Conservation (phyloP, 2,888 invertebrate genomes). For the Ctenicera cuprea region DNA sequence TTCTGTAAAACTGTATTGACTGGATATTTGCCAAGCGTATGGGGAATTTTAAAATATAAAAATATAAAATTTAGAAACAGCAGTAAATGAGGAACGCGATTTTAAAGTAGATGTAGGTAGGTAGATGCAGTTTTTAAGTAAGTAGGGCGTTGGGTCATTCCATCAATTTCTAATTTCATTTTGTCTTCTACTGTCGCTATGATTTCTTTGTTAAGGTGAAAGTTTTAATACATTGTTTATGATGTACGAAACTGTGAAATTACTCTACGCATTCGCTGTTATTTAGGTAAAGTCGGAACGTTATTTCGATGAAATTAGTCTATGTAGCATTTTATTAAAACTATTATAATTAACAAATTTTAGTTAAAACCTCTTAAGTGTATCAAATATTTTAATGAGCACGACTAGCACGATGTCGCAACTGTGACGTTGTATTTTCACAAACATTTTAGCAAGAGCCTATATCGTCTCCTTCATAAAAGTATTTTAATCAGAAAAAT, state of each 20-base stretch:
- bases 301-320: background rate
- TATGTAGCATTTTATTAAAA: too few relatives aligned
- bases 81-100: background rate
- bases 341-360: too few relatives aligned
- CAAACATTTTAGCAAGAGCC: too few relatives aligned
- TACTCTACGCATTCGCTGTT: constrained; percentile 43
- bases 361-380: too few relatives aligned
- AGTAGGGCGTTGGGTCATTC: constrained; percentile 51
- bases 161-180: constrained; percentile 54
- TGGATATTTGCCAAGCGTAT: too few relatives aligned
- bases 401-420: too few relatives aligned
- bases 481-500: too few relatives aligned
- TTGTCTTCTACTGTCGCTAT: constrained; percentile 46
- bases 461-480: too few relatives aligned
- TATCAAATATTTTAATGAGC: too few relatives aligned
- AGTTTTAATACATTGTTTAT: constrained; percentile 52
- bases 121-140: constrained; percentile 33
- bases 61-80: constrained; percentile 1
- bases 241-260: constrained; percentile 45
- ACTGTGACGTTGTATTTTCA: too few relatives aligned
- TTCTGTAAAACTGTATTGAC: too few relatives aligned
- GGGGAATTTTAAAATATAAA: too few relatives aligned
- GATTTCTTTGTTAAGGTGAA: constrained; percentile 52
- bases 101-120: background rate
- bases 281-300: constrained; percentile 30